Evolutionary conservation across 1,140 invertebrate species (phyloP), one percentile per base, ranked within the genome.

Genomic region (Drosophila kikkawai): DNA sequence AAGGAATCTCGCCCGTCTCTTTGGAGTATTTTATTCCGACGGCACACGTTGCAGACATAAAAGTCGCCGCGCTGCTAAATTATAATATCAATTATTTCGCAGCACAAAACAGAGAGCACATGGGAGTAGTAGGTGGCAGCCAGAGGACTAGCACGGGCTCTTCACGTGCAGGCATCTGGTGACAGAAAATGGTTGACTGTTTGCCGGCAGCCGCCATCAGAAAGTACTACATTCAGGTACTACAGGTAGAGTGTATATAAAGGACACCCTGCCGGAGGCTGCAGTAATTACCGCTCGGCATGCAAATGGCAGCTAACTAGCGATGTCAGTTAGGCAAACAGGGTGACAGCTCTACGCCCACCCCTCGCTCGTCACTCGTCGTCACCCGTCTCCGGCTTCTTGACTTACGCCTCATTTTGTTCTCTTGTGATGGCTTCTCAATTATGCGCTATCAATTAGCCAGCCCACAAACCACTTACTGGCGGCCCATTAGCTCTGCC

Each of bases 51-150:
- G 44, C 67, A 79, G 61, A 80, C 77, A 64, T 82, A 61, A 78
- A 82, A 71, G 60, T 74, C 68, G 45, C 50, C 60, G 44, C 79
- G 19, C 63, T 57, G 58, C 79, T 82, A 82, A 82, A 78, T 82
- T 81, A 82, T 82, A 74, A 82, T 78, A 82, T 80, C 78, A 80
- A 80, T 82, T 82, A 82, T 82, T 82, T 78, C 39, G 57, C 73
- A 73, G 61, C 47, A 45, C 67, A 79, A 47, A 79, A 56, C 53
- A 26, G 36, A 11, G 53, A 37, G 39, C 34, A 57, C 65, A 64
- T 51, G 56, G 55, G 64, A 47, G 56, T 32, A 17, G 53, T 37
- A 19, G 51, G 41, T 34, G 19, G 34, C 22, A 17, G 57, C n/a
- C 39, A 13, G 37, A n/a, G 58, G 37, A 58, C 45, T 41, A 15